These are phyloP conservation scores for Troilus luridus DNA, from an alignment of 2,888 invertebrate genomes.

Conservation along the genomic window DNA sequence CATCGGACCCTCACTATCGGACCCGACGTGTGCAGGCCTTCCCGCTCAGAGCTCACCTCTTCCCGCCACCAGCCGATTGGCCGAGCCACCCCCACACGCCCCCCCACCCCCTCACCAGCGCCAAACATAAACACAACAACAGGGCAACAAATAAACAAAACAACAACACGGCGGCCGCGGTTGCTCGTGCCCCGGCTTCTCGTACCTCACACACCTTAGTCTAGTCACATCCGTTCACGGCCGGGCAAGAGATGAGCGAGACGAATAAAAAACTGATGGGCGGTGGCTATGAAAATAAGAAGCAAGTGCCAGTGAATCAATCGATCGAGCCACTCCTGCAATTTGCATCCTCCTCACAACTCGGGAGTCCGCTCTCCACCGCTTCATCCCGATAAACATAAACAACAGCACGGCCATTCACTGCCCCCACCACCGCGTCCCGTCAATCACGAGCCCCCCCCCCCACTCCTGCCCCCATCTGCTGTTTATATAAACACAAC, in stretches of 20 bases:
- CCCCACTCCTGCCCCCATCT: conserved; percentile 2
- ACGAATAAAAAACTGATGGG: conserved; percentile 17
- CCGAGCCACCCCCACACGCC: conserved; percentile 54
- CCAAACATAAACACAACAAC: conserved; percentile 60
- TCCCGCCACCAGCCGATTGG: conserved; percentile 53
- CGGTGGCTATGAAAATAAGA: conserved; percentile 56
- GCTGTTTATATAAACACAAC: conserved; percentile 40
- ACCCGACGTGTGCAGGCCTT: conserved; percentile 10
- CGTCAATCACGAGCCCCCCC: conserved; percentile 1
- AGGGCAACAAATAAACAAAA: conserved; percentile 53
- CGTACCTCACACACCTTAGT: neutral
- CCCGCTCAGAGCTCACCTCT: conserved; percentile 49
- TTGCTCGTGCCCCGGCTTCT: neutral
- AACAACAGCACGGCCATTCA: conserved; percentile 57
- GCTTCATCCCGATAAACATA: conserved; percentile 50
- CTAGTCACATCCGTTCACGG: too few species aligned
- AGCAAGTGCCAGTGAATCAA: conserved; percentile 57
- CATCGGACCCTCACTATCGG: neutral
- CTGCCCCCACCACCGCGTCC: conserved; percentile 43
- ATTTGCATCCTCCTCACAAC: conserved; percentile 58
- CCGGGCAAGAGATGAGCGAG: neutral
- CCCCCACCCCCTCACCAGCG: conserved; percentile 53
- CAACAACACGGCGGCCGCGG: neutral
- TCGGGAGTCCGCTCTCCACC: neutral
- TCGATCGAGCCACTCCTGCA: conserved; percentile 61